Percentiles rank a stretch among this genome's conserved stretches.
Conservation (phyloP, 2,113 vertebrate genomes). For the Panthera tigris region DNA sequence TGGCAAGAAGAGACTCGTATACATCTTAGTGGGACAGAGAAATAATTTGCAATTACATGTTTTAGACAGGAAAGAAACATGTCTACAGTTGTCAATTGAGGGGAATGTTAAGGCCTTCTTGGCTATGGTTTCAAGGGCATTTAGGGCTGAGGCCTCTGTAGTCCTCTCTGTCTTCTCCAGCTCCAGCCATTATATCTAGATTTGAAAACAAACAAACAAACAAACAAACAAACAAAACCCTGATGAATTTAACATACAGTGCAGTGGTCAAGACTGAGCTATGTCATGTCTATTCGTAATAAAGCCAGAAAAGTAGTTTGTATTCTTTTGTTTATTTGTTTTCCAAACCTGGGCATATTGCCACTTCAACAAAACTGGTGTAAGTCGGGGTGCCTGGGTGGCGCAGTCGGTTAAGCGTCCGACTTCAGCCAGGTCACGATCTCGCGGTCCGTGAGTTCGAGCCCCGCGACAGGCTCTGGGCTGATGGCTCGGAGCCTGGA, state of each 20-base stretch:
- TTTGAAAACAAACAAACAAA: too few species aligned
- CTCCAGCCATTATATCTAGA: neutral
- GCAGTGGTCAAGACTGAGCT: neutral
- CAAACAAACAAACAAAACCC: too few species aligned
- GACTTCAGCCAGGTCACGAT: too few species aligned
- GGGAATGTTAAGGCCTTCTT: neutral
- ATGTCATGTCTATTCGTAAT: neutral
- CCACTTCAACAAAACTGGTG: neutral
- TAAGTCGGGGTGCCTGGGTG: neutral
- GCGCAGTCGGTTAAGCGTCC: too few species aligned
- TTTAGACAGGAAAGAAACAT: neutral
- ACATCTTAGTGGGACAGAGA: neutral
- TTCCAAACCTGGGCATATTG: neutral
- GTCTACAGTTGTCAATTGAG: too few species aligned
- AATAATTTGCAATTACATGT: neutral
- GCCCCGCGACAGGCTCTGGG: too few species aligned
- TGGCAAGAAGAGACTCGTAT: neutral
- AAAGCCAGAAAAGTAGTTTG: neutral
- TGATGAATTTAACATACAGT: neutral
- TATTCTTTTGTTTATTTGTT: neutral
- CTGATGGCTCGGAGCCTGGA: too few species aligned
- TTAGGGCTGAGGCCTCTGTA: neutral
- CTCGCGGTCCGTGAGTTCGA: too few species aligned
- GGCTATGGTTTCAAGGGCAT: neutral
- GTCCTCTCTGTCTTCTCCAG: neutral